phyloP scores from a whole-genome alignment of 1,140 invertebrate genomes.

The Halictus rubicundus region DNA sequence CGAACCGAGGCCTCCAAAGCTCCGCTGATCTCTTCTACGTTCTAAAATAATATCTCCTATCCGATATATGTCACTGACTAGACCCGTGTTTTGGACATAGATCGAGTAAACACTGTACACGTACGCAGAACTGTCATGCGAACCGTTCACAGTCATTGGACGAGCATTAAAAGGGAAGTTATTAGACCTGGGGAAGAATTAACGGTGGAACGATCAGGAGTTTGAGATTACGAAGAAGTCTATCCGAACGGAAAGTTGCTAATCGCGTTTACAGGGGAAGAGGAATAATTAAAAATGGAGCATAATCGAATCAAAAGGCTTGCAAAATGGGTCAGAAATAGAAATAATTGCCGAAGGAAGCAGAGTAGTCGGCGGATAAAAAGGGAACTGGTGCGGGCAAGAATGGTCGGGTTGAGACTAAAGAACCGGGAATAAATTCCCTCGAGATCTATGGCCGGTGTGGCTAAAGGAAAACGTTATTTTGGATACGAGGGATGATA shows the following conservation, averaged over 20 bases:
- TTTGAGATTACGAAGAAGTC: conserved; percentile 50
- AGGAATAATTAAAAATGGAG: conserved; percentile 69
- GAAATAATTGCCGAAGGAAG: neutral
- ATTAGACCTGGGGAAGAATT: conserved; percentile 54
- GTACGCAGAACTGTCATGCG: conserved; percentile 12
- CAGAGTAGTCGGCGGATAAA: conserved; percentile 5
- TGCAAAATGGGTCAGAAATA: conserved; percentile 33
- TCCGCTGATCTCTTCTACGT: too few species aligned
- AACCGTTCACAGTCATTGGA: conserved; percentile 24
- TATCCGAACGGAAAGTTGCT: conserved; percentile 59
- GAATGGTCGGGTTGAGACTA: conserved; percentile 16
- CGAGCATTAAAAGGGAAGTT: conserved; percentile 42
- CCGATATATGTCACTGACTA: too few species aligned
- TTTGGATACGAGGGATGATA: conserved; percentile 9
- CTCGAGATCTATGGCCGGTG: conserved; percentile 39
- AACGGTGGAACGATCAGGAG: conserved; percentile 60
- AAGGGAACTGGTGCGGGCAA: neutral
- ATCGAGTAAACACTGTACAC: too few species aligned
- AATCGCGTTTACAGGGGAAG: conserved; percentile 67
- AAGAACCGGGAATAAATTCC: conserved; percentile 54
- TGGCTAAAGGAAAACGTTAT: conserved; percentile 56
- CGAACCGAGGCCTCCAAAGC: too few species aligned
- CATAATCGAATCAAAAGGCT: conserved; percentile 66
- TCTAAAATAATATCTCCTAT: too few species aligned
- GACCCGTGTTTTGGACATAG: too few species aligned